Evolutionary conservation across 2,888 invertebrate species (phyloP), one percentile per base, ranked within the genome.

Genomic region (Mimumesa dahlbomi): DNA sequence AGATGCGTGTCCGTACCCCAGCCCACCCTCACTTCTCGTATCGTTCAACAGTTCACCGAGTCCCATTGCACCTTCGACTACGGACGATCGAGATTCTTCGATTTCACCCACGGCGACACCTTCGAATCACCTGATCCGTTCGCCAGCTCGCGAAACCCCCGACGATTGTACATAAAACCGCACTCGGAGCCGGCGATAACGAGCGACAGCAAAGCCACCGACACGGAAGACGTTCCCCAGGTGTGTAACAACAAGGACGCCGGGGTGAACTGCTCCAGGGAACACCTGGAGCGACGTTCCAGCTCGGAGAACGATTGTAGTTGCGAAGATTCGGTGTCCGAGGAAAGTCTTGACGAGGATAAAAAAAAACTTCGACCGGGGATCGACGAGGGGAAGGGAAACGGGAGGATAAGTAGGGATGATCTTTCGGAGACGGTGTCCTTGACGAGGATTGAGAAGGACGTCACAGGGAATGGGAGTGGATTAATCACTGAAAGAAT

Each of bases 71-170:
- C 61, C 3, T 63, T 58, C 7, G 75, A 53, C 3, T 61, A 52
- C 34, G 56, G 53, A 0, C 66, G 54, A 2, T 3, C 59, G 1
- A 57, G n/a, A 1, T 5, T 77, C 5, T 79, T 66, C 57, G 46
- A 66, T 6, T 11, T 4, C 5, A 4, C n/a, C n/a, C n/a, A n/a
- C n/a, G n/a, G n/a, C n/a, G n/a, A n/a, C 0, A 9, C 1, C 13
- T 25, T 18, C 2, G 82, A 84, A 4, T 85, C 87, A 0, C 84
- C 85, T 0, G 84, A 87, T 69, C 87, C 88, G 0, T 87, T 89
- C 49, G 25, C 65, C 3, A 68, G 80, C 22, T 46, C 74, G 3
- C 75, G 77, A 14, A 87, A 49, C 21, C 84, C 85, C 3, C 85
- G 75, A 54, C 81, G 83, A 19, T 59, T 89, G 36, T 69, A 81